These are phyloP conservation scores for Copidosoma floridanum DNA, from an alignment of 1,140 invertebrate genomes.

Conservation along the genomic window DNA sequence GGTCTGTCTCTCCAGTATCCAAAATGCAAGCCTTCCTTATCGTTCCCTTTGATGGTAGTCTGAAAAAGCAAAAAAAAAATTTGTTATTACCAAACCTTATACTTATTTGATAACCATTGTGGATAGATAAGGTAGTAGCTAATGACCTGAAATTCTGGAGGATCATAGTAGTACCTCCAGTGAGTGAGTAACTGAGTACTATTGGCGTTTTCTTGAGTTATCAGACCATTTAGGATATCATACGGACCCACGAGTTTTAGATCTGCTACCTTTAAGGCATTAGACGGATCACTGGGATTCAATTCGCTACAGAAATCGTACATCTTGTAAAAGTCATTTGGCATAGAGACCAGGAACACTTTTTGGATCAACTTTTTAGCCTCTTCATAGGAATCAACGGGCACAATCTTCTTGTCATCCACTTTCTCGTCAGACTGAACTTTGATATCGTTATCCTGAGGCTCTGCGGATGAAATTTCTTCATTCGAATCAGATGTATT, in stretches of 20 bases:
- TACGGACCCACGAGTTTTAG: slow-evolving; percentile 82
- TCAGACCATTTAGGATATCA: slow-evolving; percentile 74
- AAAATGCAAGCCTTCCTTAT: slow-evolving; percentile 73
- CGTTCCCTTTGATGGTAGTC: slow-evolving; percentile 71
- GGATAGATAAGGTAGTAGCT: neutral
- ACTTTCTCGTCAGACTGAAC: neutral
- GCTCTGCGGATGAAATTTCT: neutral
- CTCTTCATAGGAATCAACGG: neutral
- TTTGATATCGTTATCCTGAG: neutral
- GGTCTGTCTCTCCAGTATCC: slow-evolving; percentile 89
- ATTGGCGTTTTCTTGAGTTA: slow-evolving; percentile 58
- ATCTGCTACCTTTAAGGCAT: slow-evolving; percentile 66
- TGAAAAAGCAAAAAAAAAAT: slow-evolving; percentile 41
- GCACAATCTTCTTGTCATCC: too few species aligned
- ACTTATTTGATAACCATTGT: neutral
- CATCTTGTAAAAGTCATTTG: slow-evolving; percentile 83
- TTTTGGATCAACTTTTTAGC: slow-evolving; percentile 63
- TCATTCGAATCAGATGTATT: neutral
- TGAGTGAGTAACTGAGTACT: slow-evolving; percentile 71
- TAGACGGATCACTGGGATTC: slow-evolving; percentile 61
- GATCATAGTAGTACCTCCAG: slow-evolving; percentile 92
- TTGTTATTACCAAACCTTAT: neutral
- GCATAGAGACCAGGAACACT: slow-evolving; percentile 84
- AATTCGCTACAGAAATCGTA: slow-evolving; percentile 76
- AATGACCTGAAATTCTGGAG: slow-evolving; percentile 84